Evolutionary conservation across 2,888 invertebrate species (phyloP).

Genomic region (Endotricha flammealis): DNA sequence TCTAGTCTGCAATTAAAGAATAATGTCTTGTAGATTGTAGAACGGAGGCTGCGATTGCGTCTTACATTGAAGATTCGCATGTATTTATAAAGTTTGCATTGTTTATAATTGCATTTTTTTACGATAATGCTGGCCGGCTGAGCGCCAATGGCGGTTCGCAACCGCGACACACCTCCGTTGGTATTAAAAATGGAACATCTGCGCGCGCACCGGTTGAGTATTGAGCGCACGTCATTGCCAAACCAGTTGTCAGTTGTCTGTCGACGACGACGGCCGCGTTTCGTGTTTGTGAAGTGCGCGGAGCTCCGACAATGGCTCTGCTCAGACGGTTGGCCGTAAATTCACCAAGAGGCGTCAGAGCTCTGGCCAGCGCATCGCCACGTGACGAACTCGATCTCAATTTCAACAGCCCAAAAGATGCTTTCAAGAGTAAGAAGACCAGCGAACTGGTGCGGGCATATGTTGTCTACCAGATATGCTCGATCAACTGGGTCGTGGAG

Average conservation of each 20-base stretch:
- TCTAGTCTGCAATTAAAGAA: too few species aligned
- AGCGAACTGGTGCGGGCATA: conserved; percentile 93
- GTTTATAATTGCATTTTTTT: conserved; percentile 13
- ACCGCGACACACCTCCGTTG: conserved; percentile 67
- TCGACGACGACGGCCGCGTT: conserved; percentile 51
- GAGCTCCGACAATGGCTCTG: conserved; percentile 64
- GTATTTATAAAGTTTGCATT: too few species aligned
- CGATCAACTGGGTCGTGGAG: conserved; percentile 91
- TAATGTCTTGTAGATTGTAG: too few species aligned
- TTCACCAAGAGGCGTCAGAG: conserved; percentile 53
- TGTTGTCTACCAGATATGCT: conserved; percentile 94
- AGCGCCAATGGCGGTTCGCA: conserved; percentile 46
- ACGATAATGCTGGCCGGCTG: conserved; percentile 27
- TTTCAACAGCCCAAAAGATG: conserved; percentile 92
- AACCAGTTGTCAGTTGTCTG: conserved; percentile 54
- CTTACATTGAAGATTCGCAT: too few species aligned
- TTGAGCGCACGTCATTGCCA: conserved; percentile 64
- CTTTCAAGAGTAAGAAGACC: conserved; percentile 97
- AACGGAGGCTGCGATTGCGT: too few species aligned
- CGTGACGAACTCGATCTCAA: conserved; percentile 88
- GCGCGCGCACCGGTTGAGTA: conserved; percentile 66
- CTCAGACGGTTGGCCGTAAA: conserved; percentile 60
- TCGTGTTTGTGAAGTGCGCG: conserved; percentile 44
- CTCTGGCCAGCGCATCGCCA: conserved; percentile 41
- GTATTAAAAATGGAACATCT: conserved; percentile 67